Base-by-base conservation (phyloP, 1,140 invertebrate genomes). In the Drosophila suzukii region DNA sequence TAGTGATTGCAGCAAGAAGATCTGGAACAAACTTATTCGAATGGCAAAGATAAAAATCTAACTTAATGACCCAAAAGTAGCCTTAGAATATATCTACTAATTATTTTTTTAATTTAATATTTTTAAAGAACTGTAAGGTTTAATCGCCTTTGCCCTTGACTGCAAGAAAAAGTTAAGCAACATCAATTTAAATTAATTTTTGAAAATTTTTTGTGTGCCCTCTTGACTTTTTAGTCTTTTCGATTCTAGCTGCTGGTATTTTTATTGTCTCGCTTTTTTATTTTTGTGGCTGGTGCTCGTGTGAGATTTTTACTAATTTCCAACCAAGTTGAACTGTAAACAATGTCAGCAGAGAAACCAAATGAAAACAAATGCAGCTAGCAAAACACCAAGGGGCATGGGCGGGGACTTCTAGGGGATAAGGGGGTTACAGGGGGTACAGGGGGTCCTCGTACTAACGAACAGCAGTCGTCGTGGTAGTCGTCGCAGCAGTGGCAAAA, bases 361-460 rank as follows among this genome's bases (percentile, higher is more conserved):
- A 86, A 86, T 86, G 83, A 88, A 86, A 86, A 86, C 82, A 88
- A 86, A 86, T 86, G 82, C 78, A 82, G 75, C 75, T 72, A 88
- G 78, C 79, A 82, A 66, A 78, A 72, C 68, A 78, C 65, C 51
- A 59, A 62, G 65, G 53, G 60, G 70, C 62, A 60, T 51, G 60
- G 72, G 46, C 61, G 47, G 43, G 38, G 6, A 46, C 27, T 27
- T 4, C 27, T 5, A 2, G 27, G 3, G 27, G 27, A 27, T 27
- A 27, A 27, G 4, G 27, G 27, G 27, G 27, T 5, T 32, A 20
- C 11, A 12, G 43, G 43, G 6, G 44, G 50, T 46, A 57, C 20
- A 24, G 75, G 55, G 11, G 41, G 36, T 39, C 56, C 56, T 55
- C 61, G 47, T 30, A 27, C 81, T 85, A 85, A 85, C 81, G 81